Evolutionary conservation across 1,140 invertebrate genomes (phyloP).

Genomic region (Panonychus citri): DNA sequence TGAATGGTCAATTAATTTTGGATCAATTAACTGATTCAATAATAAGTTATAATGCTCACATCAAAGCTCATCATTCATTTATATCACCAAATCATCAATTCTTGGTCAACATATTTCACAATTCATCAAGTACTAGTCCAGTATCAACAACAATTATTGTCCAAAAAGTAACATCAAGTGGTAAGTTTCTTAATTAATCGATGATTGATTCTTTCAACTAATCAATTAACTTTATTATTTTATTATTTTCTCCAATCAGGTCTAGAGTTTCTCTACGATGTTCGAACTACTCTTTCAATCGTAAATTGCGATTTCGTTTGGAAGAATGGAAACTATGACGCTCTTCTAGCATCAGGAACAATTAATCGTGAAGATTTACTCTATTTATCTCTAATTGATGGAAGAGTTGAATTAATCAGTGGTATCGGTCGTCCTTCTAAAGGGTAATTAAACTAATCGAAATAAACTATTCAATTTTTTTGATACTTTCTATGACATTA

Average conservation of each 20-base stretch:
- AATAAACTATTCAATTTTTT: neutral
- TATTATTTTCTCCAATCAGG: constrained; percentile 22
- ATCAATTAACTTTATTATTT: neutral
- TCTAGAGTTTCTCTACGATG: constrained; percentile 45
- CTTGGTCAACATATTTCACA: constrained; percentile 11
- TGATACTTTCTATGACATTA: too few species aligned
- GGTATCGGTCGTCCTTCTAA: constrained; percentile 34
- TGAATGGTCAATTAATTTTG: constrained; percentile 34
- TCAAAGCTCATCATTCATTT: constrained; percentile 8
- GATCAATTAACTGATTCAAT: constrained; percentile 54
- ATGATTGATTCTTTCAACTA: neutral
- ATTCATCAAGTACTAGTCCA: neutral
- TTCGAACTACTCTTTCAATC: constrained; percentile 48
- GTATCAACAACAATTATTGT: constrained; percentile 33
- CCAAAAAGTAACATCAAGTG: constrained; percentile 35
- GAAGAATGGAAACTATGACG: constrained; percentile 46
- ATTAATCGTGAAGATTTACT: constrained; percentile 40
- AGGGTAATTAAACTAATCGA: constrained; percentile 1
- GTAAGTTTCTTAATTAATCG: constrained; percentile 14
- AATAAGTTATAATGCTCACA: constrained; percentile 19
- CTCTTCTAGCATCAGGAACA: constrained; percentile 44
- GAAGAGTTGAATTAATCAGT: constrained; percentile 55
- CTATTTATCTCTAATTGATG: constrained; percentile 44
- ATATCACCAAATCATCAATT: constrained; percentile 11
- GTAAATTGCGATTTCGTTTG: constrained; percentile 51